Percentiles rank a stretch among this genome's conserved stretches.
Conservation (phyloP, 2,113 vertebrate species). For the Rhinopithecus roxellana region DNA sequence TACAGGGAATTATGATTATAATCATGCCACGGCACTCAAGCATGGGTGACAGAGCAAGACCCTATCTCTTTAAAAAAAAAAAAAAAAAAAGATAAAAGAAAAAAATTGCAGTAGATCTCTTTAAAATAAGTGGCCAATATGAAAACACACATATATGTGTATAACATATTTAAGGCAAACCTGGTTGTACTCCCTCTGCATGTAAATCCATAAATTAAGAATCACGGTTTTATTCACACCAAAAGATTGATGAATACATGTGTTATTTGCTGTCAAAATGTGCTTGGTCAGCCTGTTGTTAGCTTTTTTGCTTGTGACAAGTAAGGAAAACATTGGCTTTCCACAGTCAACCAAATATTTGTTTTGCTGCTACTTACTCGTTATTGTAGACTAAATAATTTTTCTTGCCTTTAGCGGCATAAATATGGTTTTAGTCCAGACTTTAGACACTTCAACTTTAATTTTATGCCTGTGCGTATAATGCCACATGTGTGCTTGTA, state of each 20-base stretch:
- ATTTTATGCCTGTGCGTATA: slow-evolving; percentile 51
- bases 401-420: slow-evolving; percentile 65
- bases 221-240: slow-evolving; percentile 13
- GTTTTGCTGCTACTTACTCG: slow-evolving; percentile 75
- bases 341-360: slow-evolving; percentile 75
- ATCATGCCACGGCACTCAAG: no score
- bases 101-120: background rate
- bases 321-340: slow-evolving; percentile 74
- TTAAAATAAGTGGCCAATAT: slow-evolving; percentile 26
- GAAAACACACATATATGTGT: background rate
- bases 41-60: no score
- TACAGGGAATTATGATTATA: no score
- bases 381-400: slow-evolving; percentile 80
- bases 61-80: no score
- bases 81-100: no score
- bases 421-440: slow-evolving; percentile 61
- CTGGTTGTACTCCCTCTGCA: background rate
- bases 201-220: slow-evolving; percentile 50
- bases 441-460: slow-evolving; percentile 43
- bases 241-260: slow-evolving; percentile 51
- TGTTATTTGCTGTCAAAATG: slow-evolving; percentile 64
- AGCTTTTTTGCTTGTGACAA: slow-evolving; percentile 65
- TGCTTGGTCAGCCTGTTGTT: slow-evolving; percentile 70
- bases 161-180: background rate
- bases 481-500: slow-evolving; percentile 46